These are phyloP conservation scores for Discoglossus pictus DNA, from an alignment of 2,797 vertebrate genomes.

Conservation along the genomic window DNA sequence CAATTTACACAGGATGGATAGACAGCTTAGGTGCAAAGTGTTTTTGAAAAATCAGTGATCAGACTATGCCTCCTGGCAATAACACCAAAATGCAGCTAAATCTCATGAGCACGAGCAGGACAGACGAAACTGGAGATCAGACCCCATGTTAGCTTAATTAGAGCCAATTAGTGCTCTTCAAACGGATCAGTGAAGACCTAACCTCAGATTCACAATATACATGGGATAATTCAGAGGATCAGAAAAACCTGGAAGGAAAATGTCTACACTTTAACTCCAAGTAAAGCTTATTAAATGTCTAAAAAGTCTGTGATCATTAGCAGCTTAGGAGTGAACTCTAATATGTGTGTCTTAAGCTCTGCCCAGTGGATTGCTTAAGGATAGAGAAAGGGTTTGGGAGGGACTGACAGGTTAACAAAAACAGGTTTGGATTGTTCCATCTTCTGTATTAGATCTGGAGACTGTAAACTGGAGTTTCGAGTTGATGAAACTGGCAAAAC, in stretches of 20 bases:
- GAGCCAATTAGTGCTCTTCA: conserved; percentile 22
- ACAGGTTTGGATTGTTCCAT: conserved; percentile 9
- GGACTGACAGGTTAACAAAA: background rate
- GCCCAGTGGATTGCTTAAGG: background rate
- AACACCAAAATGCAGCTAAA: too few species aligned
- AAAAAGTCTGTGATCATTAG: conserved; percentile 30
- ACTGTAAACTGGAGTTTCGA: conserved; percentile 33
- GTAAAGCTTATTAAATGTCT: conserved; percentile 28
- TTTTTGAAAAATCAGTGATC: too few species aligned
- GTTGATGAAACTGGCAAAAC: conserved; percentile 8
- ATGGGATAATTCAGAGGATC: background rate
- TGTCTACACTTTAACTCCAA: conserved; percentile 2
- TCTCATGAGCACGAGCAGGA: too few species aligned
- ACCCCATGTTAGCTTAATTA: conserved; percentile 8
- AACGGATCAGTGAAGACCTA: conserved; percentile 3
- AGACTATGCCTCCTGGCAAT: too few species aligned
- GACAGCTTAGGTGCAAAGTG: too few species aligned
- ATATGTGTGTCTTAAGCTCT: background rate
- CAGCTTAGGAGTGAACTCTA: background rate
- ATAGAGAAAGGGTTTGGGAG: conserved; percentile 2
- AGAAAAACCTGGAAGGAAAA: background rate
- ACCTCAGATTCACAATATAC: background rate
- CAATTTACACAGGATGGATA: too few species aligned
- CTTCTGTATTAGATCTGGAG: conserved; percentile 1
- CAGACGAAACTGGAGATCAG: background rate